Evolutionary conservation across 2,888 invertebrate species (phyloP).

Genomic region (Brassicogethes aeneus): DNA sequence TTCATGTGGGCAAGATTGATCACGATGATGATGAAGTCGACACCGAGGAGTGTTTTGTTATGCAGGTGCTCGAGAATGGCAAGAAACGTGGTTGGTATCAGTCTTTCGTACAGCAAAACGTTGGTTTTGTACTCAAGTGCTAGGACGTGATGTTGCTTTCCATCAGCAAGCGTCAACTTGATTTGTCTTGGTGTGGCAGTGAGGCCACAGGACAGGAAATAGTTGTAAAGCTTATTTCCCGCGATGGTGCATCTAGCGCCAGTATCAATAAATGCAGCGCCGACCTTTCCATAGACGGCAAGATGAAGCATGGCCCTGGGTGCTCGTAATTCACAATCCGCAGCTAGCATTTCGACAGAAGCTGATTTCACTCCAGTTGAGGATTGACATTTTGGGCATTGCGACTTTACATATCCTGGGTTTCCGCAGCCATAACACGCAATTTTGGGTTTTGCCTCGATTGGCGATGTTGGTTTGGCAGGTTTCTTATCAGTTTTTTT

Average conservation of each 20-base stretch:
- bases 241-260: constrained; percentile 2
- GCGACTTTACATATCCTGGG: constrained; percentile 4
- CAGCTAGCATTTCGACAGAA: background rate
- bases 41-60: constrained; percentile 1
- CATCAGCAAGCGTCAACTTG: constrained; percentile 2
- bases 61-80: constrained; percentile 1
- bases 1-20: too few relatives aligned
- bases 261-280: constrained; percentile 1
- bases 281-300: background rate
- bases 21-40: too few relatives aligned
- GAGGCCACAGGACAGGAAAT: background rate
- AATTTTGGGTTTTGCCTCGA: background rate
- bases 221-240: background rate
- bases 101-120: background rate
- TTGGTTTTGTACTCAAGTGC: background rate
- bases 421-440: constrained; percentile 4
- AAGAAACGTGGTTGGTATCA: background rate
- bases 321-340: background rate
- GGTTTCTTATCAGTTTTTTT: too few relatives aligned
- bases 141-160: background rate
- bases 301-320: constrained; percentile 2
- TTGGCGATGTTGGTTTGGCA: background rate
- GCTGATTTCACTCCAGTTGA: background rate
- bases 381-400: constrained; percentile 7
- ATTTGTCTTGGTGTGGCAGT: background rate